Percentiles rank a stretch among this genome's conserved stretches.
Conservation (phyloP, 2,888 invertebrate genomes). For the Hyposoter didymator region DNA sequence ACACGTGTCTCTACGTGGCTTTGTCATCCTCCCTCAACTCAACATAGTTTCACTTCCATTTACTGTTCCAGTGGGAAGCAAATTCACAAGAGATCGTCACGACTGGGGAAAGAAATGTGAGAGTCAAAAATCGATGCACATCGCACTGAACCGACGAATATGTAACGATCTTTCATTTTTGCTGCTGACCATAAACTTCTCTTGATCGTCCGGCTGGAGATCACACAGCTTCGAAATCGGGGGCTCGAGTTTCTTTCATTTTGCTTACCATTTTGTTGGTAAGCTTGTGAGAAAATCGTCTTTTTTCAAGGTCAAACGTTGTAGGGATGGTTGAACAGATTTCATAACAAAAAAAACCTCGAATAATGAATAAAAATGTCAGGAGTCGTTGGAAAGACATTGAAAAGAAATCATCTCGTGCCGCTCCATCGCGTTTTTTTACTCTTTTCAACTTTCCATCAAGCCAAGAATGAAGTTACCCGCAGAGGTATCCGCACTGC, state of each 20-base stretch:
- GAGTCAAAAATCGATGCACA: not conserved
- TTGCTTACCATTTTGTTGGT: not conserved
- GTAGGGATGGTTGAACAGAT: not conserved
- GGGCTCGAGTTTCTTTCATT: not conserved
- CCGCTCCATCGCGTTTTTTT: not conserved
- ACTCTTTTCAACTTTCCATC: not conserved
- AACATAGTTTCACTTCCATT: constrained; percentile 22
- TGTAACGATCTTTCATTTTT: not conserved
- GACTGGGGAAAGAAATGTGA: not conserved
- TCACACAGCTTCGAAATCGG: not conserved
- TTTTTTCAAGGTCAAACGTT: not conserved
- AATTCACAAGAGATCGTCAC: not conserved
- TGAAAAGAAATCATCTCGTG: not conserved
- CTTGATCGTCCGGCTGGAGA: not conserved
- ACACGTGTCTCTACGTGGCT: not conserved
- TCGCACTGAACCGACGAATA: not conserved
- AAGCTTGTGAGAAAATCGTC: not conserved
- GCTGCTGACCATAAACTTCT: not conserved
- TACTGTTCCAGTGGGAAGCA: constrained; percentile 12
- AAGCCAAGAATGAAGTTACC: not conserved
- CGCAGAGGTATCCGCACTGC: not conserved
- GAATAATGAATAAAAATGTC: not conserved
- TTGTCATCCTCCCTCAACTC: not conserved
- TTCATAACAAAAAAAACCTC: not conserved
- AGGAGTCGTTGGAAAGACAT: not conserved